Evolutionary conservation across 1,140 invertebrate species (phyloP), one percentile per base, ranked within the genome.

Genomic region (Drosophila gunungcola): DNA sequence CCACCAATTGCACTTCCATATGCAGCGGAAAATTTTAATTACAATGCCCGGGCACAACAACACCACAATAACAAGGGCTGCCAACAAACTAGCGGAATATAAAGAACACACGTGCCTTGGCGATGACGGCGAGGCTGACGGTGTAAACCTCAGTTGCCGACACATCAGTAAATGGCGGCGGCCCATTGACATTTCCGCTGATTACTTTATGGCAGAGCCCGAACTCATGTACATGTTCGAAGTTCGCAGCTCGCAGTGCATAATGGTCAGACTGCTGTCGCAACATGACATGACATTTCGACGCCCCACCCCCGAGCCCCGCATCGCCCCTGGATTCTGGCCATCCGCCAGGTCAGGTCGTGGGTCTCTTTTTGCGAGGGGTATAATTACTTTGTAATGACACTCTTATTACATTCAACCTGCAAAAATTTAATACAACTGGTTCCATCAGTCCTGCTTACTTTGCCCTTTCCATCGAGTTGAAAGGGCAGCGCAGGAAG

Each of bases 141-240:
- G 73, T 88, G 84, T 73, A 88, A 88, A 89, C 83, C 83, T 89
- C 83, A 89, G 83, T 46, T 58, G 83, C 75, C 76, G 80, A 88
- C 84, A 89, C 84, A 89, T 89, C 83, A 88, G 83, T 81, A 89
- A 88, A 88, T 89, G 83, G 83, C 73, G 85, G 73, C 80, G 85
- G 69, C 84, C 73, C 84, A 89, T 89, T 89, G 84, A 90, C 84
- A 89, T 90, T 90, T 90, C 73, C 84, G 84, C 85, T 89, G 84
- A 89, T 89, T 89, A 89, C 84, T 89, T 89, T 89, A 90, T 90
- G 85, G 68, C 78, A 73, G 39, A 64, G 69, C 72, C 60, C 54
- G 39, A 64, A 69, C 61, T 55, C 54, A 58, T 55, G 56, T 57
- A 57, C 61, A 55, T 39, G 29, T 32, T 32, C 29, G 29, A 5